phyloP scores from a whole-genome alignment of 2,888 invertebrate species.

The Drosophila engyochracea region DNA sequence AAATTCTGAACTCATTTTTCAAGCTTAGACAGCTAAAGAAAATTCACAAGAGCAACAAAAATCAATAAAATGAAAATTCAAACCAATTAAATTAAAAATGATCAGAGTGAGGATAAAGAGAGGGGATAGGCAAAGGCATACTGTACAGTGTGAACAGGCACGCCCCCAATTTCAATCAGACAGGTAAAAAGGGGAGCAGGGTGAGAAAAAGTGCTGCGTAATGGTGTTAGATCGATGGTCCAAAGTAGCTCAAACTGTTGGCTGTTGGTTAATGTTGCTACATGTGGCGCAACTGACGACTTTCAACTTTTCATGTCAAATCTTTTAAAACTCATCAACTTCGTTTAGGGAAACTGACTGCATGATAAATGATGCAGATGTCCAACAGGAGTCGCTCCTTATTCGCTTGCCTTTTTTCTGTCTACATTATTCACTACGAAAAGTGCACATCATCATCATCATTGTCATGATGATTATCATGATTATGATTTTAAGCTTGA shows the following conservation, averaged over 20 bases:
- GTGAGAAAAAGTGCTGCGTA: constrained; percentile 28
- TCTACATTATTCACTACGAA: constrained; percentile 25
- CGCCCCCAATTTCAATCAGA: constrained; percentile 15
- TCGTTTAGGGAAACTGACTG: constrained; percentile 26
- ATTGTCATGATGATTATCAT: constrained; percentile 18
- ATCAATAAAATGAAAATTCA: not conserved
- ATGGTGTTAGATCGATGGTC: constrained; percentile 27
- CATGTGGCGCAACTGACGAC: constrained; percentile 21
- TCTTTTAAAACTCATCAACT: constrained; percentile 53
- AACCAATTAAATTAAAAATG: constrained; percentile 36
- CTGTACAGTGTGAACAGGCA: constrained; percentile 33
- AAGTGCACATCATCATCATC: constrained; percentile 54
- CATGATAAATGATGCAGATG: constrained; percentile 63
- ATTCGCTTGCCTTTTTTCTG: not conserved
- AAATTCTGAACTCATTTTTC: constrained; percentile 7
- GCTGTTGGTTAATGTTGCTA: constrained; percentile 7
- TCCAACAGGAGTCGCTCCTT: constrained; percentile 21
- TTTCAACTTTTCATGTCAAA: constrained; percentile 54
- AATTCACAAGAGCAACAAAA: not conserved
- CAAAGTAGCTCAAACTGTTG: constrained; percentile 8
- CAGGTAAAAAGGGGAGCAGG: constrained; percentile 13
- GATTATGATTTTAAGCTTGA: not conserved
- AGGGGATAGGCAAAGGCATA: not conserved
- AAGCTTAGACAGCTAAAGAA: constrained; percentile 8
- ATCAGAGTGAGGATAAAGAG: not conserved